Percentiles rank a stretch among this genome's conserved stretches.
Evolutionary conservation across 2,113 vertebrate genomes (phyloP).

Genomic region (Cyprinodon tularosa): DNA sequence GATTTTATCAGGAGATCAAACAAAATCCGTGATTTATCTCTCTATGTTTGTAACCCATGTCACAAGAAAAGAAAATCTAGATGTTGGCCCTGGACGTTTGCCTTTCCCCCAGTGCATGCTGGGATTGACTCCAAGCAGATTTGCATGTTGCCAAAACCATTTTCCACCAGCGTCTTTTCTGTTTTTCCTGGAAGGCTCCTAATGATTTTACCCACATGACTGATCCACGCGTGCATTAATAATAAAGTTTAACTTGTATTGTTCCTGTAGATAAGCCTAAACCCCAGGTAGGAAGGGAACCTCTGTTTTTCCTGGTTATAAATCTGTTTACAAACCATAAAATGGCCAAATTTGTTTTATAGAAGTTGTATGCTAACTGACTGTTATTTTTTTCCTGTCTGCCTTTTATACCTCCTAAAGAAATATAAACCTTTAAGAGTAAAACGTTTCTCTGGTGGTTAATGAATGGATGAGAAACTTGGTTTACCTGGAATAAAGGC

Average conservation of each 20-base stretch:
- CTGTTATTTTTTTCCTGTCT: constrained; percentile 21
- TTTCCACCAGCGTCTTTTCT: neutral
- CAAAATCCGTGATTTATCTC: neutral
- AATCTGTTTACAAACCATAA: neutral
- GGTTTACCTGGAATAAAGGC: neutral
- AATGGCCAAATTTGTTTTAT: constrained; percentile 40
- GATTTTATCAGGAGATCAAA: neutral
- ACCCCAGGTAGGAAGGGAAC: constrained; percentile 3
- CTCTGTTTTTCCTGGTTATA: neutral
- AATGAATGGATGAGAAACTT: neutral
- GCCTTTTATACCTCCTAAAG: constrained; percentile 37
- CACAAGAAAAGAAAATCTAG: too few relatives aligned
- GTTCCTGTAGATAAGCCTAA: neutral
- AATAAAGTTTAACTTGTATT: neutral
- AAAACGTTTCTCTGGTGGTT: neutral
- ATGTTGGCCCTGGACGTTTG: neutral
- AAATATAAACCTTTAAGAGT: neutral
- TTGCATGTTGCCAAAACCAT: constrained; percentile 1
- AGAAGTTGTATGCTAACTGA: constrained; percentile 23
- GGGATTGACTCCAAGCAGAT: constrained; percentile 5
- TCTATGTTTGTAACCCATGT: neutral
- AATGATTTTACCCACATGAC: neutral
- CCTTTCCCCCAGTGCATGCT: constrained; percentile 22
- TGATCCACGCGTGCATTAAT: constrained; percentile 13
- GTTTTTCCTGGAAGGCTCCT: neutral